phyloP scores from a whole-genome alignment of 2,888 invertebrate species.

The Erynnis tages region DNA sequence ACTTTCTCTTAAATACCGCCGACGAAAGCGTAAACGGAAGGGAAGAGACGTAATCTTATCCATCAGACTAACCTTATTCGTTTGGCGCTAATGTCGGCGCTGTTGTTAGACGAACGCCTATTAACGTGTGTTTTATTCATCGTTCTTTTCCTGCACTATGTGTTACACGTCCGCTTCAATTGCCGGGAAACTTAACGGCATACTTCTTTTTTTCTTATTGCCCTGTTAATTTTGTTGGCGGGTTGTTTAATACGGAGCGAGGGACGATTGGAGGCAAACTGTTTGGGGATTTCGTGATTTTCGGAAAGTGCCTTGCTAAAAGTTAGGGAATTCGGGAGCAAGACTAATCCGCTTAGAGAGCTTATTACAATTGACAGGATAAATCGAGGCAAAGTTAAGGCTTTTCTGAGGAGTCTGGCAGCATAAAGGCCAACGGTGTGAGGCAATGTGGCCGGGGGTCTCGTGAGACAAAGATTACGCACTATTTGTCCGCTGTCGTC shows the following conservation, averaged over 20 bases:
- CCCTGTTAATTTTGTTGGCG: slow-evolving; percentile 23
- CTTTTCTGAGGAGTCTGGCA: slow-evolving; percentile 57
- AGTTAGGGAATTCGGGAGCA: slow-evolving; percentile 13
- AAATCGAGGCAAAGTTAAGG: slow-evolving; percentile 51
- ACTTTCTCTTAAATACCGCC: slow-evolving; percentile 67
- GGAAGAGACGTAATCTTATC: slow-evolving; percentile 68
- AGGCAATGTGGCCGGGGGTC: slow-evolving; percentile 59
- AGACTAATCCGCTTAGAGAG: slow-evolving; percentile 26
- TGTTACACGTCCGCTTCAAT: slow-evolving; percentile 56
- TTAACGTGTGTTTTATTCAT: slow-evolving; percentile 73
- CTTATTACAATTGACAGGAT: slow-evolving; percentile 46
- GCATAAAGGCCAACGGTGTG: slow-evolving; percentile 53
- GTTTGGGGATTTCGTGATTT: slow-evolving; percentile 19
- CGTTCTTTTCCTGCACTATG: slow-evolving; percentile 57
- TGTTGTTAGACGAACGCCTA: slow-evolving; percentile 59
- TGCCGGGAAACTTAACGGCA: slow-evolving; percentile 58
- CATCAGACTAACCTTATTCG: slow-evolving; percentile 66
- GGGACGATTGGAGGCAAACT: slow-evolving; percentile 7
- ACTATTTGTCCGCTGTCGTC: slow-evolving; percentile 43
- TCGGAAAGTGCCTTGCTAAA: slow-evolving; percentile 21
- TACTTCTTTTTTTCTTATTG: slow-evolving; percentile 60
- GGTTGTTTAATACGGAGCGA: slow-evolving; percentile 8
- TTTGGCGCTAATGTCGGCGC: slow-evolving; percentile 68
- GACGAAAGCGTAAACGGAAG: slow-evolving; percentile 58
- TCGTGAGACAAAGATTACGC: slow-evolving; percentile 70